Percentiles rank a stretch among this genome's conserved stretches.
Evolutionary conservation across 1,140 invertebrate species (phyloP).

Genomic region (Wiebesia pumilae): DNA sequence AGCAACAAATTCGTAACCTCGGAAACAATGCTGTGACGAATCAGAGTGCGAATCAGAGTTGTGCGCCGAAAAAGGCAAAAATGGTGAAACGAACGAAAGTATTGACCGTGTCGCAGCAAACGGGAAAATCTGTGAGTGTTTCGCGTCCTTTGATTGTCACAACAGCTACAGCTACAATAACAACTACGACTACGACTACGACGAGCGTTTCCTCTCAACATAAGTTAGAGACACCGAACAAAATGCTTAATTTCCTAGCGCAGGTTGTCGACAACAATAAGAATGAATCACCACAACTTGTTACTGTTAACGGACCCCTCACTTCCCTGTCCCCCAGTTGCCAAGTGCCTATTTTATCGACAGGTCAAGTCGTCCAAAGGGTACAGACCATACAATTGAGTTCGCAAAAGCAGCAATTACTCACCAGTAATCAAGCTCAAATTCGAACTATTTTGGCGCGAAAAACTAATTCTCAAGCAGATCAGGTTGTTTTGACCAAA

Average conservation of each 20-base stretch:
- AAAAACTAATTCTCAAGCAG: constrained; percentile 69
- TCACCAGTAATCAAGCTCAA: constrained; percentile 74
- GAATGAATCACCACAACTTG: constrained; percentile 59
- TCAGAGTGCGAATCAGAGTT: constrained; percentile 50
- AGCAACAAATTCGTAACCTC: constrained; percentile 71
- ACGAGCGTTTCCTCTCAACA: constrained; percentile 57
- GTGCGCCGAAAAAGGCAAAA: constrained; percentile 68
- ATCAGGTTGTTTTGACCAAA: constrained; percentile 72
- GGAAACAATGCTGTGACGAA: constrained; percentile 54
- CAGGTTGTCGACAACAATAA: constrained; percentile 66
- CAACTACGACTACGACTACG: constrained; percentile 48
- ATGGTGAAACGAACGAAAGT: constrained; percentile 69
- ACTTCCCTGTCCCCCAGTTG: constrained; percentile 56
- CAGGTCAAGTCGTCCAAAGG: constrained; percentile 68
- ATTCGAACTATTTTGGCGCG: constrained; percentile 72
- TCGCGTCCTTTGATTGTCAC: constrained; percentile 59
- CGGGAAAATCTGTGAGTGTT: constrained; percentile 62
- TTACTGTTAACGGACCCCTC: constrained; percentile 61
- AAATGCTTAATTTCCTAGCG: constrained; percentile 59
- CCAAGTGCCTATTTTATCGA: constrained; percentile 62
- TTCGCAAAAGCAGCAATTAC: constrained; percentile 68
- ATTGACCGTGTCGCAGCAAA: constrained; percentile 60
- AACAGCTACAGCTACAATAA: constrained; percentile 16
- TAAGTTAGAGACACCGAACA: constrained; percentile 62
- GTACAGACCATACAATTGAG: constrained; percentile 70